Conservation (phyloP, 2,888 invertebrate genomes). For the Agelastica alni region DNA sequence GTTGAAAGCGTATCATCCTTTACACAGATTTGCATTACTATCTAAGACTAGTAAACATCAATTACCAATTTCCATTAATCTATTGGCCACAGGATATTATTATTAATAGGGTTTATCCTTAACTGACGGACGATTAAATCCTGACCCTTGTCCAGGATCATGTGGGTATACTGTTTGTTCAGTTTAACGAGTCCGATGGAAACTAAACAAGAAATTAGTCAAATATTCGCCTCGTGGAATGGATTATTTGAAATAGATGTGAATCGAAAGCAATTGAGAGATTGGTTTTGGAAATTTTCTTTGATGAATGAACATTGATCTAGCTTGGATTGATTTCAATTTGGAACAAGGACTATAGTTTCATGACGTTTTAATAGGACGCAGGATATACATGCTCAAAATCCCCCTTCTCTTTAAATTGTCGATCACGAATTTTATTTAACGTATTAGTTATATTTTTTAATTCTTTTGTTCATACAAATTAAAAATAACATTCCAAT, state of each 20-base stretch:
- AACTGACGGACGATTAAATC: constrained; percentile 40
- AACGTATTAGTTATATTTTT: too few relatives aligned
- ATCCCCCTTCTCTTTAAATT: too few relatives aligned
- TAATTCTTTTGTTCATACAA: too few relatives aligned
- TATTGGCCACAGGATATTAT: constrained; percentile 31
- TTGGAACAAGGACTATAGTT: background rate
- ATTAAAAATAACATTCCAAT: too few relatives aligned
- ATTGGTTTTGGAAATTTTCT: constrained; percentile 31
- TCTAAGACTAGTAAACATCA: constrained; percentile 33
- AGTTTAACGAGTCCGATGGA: constrained; percentile 42
- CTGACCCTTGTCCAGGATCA: constrained; percentile 43
- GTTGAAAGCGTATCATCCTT: too few relatives aligned
- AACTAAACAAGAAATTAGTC: constrained; percentile 39
- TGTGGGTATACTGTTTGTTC: constrained; percentile 39
- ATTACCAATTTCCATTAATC: constrained; percentile 40
- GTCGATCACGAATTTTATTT: too few relatives aligned
- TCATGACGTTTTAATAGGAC: background rate
- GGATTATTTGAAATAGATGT: background rate
- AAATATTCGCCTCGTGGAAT: constrained; percentile 29
- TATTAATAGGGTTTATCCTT: constrained; percentile 40
- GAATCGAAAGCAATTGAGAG: constrained; percentile 12
- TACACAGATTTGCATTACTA: background rate
- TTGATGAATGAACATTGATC: constrained; percentile 27
- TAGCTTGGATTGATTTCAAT: constrained; percentile 1
- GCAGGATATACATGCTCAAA: too few relatives aligned